These are phyloP conservation scores for Saccopteryx leptura DNA, from an alignment of 2,113 vertebrate species.

Conservation along the genomic window DNA sequence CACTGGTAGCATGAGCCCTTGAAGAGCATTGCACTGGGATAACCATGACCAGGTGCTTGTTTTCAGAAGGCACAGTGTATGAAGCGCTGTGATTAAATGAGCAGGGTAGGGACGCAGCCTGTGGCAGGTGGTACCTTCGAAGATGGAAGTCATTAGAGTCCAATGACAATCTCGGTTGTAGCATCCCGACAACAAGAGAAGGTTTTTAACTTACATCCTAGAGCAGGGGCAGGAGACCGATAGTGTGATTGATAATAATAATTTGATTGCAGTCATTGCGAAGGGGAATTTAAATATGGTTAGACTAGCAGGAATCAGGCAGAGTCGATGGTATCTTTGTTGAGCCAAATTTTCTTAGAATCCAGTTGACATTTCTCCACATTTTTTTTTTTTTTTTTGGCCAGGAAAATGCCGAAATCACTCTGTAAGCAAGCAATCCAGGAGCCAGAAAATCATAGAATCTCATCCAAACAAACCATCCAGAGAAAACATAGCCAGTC, in stretches of 20 bases:
- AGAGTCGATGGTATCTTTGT: slow-evolving; percentile 86
- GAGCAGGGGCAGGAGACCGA: slow-evolving; percentile 93
- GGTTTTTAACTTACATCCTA: slow-evolving; percentile 94
- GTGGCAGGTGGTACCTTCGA: slow-evolving; percentile 92
- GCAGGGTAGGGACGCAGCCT: slow-evolving; percentile 88
- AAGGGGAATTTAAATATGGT: slow-evolving; percentile 91
- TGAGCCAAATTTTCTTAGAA: slow-evolving; percentile 94
- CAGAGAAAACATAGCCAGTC: not conserved
- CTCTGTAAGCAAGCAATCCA: not conserved
- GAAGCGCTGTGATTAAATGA: slow-evolving; percentile 88
- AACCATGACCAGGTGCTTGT: slow-evolving; percentile 71
- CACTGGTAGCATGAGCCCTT: not conserved
- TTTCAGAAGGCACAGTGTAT: slow-evolving; percentile 79
- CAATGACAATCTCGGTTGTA: slow-evolving; percentile 90
- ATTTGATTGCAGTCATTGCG: slow-evolving; percentile 93
- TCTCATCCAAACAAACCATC: slow-evolving; percentile 15
- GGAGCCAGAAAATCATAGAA: not conserved
- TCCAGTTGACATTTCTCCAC: slow-evolving; percentile 85
- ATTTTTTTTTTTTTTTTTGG: not conserved
- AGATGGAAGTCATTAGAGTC: slow-evolving; percentile 94
- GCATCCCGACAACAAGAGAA: slow-evolving; percentile 91
- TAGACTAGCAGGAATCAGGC: slow-evolving; percentile 94
- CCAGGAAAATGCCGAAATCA: slow-evolving; percentile 28
- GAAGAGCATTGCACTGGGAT: slow-evolving; percentile 52
- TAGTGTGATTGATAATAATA: slow-evolving; percentile 95